A percentile compares a stretch with the other conserved stretches of the same genome.
Evolutionary conservation across 2,113 vertebrate genomes (phyloP).

Genomic region (Bolborhynchus lineola): DNA sequence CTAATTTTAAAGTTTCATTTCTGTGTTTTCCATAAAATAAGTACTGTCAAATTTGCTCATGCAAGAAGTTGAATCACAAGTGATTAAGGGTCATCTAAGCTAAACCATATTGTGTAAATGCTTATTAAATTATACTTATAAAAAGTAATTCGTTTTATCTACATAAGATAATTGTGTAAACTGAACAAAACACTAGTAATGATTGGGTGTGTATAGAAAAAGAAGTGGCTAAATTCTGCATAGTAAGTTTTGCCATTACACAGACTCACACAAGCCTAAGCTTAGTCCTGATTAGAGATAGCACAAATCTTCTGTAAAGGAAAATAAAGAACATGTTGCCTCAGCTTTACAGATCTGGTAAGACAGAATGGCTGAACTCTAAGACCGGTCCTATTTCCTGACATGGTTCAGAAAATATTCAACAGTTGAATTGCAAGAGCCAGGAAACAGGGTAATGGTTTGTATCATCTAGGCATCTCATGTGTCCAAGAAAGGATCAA

Average conservation of each 20-base stretch:
- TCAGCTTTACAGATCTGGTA: not conserved
- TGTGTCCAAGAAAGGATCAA: not conserved
- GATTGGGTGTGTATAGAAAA: not conserved
- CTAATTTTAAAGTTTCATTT: slow-evolving; percentile 35
- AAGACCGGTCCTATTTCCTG: not conserved
- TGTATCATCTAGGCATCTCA: not conserved
- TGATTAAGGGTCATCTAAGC: slow-evolving; percentile 39
- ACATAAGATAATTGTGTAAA: slow-evolving; percentile 15
- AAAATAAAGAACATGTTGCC: not conserved
- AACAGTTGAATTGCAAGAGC: not conserved
- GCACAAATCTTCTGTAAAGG: not conserved
- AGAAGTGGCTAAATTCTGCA: slow-evolving; percentile 6
- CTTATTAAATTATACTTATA: slow-evolving; percentile 12
- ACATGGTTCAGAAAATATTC: not conserved
- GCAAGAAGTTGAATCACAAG: slow-evolving; percentile 36
- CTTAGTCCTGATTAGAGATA: not conserved
- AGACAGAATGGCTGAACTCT: not conserved
- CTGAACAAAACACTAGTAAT: slow-evolving; percentile 15
- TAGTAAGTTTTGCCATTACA: not conserved
- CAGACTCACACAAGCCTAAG: not conserved
- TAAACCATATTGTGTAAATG: not conserved
- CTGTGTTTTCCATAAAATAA: slow-evolving; percentile 33
- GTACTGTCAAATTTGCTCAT: not conserved
- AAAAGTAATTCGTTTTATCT: slow-evolving; percentile 38
- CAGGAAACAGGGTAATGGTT: not conserved